These are phyloP conservation scores for Protonemura montana DNA, from an alignment of 2,888 invertebrate genomes.

Conservation along the genomic window DNA sequence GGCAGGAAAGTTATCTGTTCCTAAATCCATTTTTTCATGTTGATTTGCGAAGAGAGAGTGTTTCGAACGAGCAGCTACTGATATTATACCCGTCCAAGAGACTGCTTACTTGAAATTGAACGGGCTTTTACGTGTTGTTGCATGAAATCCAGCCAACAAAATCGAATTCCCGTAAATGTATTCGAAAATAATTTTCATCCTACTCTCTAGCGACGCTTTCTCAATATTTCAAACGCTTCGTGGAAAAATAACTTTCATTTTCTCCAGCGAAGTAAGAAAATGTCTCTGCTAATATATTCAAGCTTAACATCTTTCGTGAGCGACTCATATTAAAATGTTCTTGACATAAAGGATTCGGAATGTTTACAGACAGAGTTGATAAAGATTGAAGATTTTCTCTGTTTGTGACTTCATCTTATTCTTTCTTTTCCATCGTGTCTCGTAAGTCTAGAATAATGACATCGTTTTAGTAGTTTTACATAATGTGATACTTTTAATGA, in stretches of 20 bases:
- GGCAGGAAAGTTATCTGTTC: background rate
- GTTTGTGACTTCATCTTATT: background rate
- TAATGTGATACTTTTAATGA: background rate
- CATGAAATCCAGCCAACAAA: background rate
- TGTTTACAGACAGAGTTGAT: conserved; percentile 7
- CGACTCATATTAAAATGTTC: conserved; percentile 7
- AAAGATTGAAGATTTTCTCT: conserved; percentile 12
- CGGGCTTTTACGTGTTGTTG: background rate
- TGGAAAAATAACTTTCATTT: background rate
- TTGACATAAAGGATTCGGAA: background rate
- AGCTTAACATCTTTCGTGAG: conserved; percentile 7
- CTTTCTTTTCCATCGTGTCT: background rate
- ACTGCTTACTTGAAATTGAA: too few species aligned
- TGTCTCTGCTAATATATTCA: background rate
- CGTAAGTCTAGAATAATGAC: background rate
- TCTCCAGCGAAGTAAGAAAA: background rate
- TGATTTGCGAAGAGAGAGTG: background rate
- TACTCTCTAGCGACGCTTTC: background rate
- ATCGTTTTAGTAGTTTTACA: background rate
- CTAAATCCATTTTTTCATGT: background rate
- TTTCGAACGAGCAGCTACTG: too few species aligned
- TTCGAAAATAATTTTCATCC: background rate
- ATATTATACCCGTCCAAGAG: too few species aligned
- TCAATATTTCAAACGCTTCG: background rate
- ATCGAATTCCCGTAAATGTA: background rate